Conservation (phyloP, 2,113 vertebrate species). For the Thunnus maccoyii region DNA sequence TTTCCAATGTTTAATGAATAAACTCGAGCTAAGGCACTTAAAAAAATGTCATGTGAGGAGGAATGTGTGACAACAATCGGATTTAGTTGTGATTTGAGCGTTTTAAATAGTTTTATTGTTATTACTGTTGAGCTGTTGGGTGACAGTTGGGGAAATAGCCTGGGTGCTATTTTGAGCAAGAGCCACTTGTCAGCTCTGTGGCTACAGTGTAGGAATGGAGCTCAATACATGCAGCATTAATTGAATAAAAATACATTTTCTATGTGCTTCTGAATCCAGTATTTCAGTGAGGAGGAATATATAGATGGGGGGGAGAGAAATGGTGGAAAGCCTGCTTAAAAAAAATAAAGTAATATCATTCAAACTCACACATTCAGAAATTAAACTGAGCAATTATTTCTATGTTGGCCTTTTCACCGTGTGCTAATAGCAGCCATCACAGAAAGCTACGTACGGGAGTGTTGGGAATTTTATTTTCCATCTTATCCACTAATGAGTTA, state of each 20-base stretch:
- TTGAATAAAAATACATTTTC: slow-evolving; percentile 62
- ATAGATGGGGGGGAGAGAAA: neutral
- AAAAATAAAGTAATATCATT: slow-evolving; percentile 11
- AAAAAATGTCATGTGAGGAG: neutral
- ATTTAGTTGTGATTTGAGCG: slow-evolving; percentile 39
- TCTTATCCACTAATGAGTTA: slow-evolving; percentile 60
- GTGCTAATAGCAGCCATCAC: slow-evolving; percentile 41
- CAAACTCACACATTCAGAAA: slow-evolving; percentile 29
- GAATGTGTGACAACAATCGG: slow-evolving; percentile 18
- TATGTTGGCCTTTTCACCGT: slow-evolving; percentile 41
- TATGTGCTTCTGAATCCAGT: slow-evolving; percentile 35
- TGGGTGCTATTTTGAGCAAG: slow-evolving; percentile 57
- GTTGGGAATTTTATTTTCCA: slow-evolving; percentile 51
- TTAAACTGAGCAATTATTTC: slow-evolving; percentile 59
- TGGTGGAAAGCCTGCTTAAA: neutral
- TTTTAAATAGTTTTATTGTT: slow-evolving; percentile 34
- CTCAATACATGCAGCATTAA: slow-evolving; percentile 53
- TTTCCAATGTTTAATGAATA: neutral
- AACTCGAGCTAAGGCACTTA: neutral
- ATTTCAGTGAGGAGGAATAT: slow-evolving; percentile 25
- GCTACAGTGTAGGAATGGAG: slow-evolving; percentile 52
- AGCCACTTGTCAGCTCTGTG: slow-evolving; percentile 58
- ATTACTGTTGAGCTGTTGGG: slow-evolving; percentile 30
- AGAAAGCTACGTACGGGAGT: neutral
- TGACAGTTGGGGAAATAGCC: slow-evolving; percentile 56